phyloP scores from a whole-genome alignment of 2,113 vertebrate species.

The Periophthalmus modestus region DNA sequence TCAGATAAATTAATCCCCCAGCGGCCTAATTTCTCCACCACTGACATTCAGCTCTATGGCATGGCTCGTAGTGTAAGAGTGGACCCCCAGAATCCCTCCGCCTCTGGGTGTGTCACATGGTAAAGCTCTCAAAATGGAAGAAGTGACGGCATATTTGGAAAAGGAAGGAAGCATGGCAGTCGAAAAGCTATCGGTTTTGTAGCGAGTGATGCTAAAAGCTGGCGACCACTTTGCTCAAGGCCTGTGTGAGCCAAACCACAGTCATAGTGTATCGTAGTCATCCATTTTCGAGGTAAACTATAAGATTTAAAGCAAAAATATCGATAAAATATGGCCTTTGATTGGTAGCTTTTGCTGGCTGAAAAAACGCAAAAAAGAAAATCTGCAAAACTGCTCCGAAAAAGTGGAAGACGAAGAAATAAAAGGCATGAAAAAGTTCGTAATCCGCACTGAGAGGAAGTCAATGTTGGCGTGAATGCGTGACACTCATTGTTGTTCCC shows the following conservation, averaged over 20 bases:
- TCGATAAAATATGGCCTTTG: conserved; percentile 4
- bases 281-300: neutral
- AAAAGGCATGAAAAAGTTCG: neutral
- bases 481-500: neutral
- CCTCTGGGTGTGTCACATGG: neutral
- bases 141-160: neutral
- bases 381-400: neutral
- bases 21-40: conserved; percentile 27
- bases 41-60: conserved; percentile 51
- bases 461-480: neutral
- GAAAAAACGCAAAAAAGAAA: neutral
- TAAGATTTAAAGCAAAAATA: neutral
- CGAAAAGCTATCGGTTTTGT: neutral
- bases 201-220: neutral
- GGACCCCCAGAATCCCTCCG: neutral
- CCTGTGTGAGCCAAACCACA: neutral
- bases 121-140: conserved; percentile 5
- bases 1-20: conserved; percentile 52
- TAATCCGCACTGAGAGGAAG: no score
- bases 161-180: neutral
- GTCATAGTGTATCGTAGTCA: neutral
- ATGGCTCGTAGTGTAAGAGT: conserved; percentile 54
- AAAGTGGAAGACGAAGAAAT: conserved; percentile 2
- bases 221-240: neutral
- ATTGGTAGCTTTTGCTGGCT: neutral